Base-by-base conservation (phyloP, 2,797 vertebrate genomes). In the Manis crassicaudata region DNA sequence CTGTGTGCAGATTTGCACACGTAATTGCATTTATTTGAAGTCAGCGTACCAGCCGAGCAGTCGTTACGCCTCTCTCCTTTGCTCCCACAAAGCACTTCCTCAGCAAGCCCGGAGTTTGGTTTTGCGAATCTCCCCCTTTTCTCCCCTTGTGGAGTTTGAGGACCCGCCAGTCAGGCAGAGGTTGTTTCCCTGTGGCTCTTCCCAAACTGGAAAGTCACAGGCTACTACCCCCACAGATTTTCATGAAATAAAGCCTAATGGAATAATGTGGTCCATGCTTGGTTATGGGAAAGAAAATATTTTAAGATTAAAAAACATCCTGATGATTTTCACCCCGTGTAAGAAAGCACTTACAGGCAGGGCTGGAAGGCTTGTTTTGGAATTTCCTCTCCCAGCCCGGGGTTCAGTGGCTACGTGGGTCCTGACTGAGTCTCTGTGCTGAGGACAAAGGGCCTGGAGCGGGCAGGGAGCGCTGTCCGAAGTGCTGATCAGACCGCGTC, bases 1-100 rank as follows among this genome's bases (percentile, higher is more conserved):
- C 97, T 92, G 54, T 80, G 97, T 91, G 96, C 95, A 95, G 96
- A 88, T 96, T 80, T 96, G 96, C 96, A 95, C 96, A 96, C 70
- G 93, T 96, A 96, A 96, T 98, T 94, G 76, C 94, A 95, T 96
- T 65, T 96, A 94, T 97, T 97, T 96, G 92, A 94, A 95, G 90
- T 81, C 90, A 95, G 94, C 97, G 87, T 94, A 70, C 62, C 75
- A 43, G 96, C 87, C 56, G 73, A 92, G 95, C 43, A 4, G 4
- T 52, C 94, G 56, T 75, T 88, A 80, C 68, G 95, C 93, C 94
- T 7, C 54, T 58, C 10, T 43, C 50, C 37, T 75, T 43, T 8
- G 32, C 81, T 37, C 83, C 75, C 95, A 70, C 92, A 96, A 95
- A 96, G 95, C 96, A 27, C 62, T 95, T 81, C 50, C 95, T 32